Percentiles rank a stretch among this genome's conserved stretches.
phyloP scores from a whole-genome alignment of 2,888 invertebrate genomes.

The Bembecia ichneumoniformis region DNA sequence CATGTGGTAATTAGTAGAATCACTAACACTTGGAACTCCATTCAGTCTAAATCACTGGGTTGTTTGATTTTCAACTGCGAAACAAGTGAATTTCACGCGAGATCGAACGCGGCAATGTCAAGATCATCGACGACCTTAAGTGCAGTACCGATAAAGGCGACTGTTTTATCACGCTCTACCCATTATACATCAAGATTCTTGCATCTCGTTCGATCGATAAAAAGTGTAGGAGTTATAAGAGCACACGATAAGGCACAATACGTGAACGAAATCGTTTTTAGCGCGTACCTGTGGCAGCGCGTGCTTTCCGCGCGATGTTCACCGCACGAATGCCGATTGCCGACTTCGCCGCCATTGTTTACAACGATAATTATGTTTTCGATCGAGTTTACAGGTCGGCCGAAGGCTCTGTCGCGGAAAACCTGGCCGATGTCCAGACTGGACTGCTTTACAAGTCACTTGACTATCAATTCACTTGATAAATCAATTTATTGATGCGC shows the following conservation, averaged over 20 bases:
- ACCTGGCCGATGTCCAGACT: constrained; percentile 38
- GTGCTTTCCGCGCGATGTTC: constrained; percentile 53
- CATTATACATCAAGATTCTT: constrained; percentile 33
- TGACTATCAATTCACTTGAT: background rate
- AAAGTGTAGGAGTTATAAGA: constrained; percentile 18
- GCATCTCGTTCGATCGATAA: constrained; percentile 36
- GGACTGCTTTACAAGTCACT: constrained; percentile 2
- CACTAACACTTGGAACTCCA: constrained; percentile 43
- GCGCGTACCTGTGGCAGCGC: constrained; percentile 29
- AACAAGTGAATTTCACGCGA: constrained; percentile 13
- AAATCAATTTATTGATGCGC: too few species aligned
- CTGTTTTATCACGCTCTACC: constrained; percentile 24
- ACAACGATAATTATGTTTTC: constrained; percentile 65
- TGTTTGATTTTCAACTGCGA: constrained; percentile 1
- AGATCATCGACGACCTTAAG: constrained; percentile 35
- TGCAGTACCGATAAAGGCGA: constrained; percentile 23
- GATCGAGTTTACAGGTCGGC: constrained; percentile 61
- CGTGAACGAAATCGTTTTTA: constrained; percentile 39
- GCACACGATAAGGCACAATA: constrained; percentile 51
- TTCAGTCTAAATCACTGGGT: constrained; percentile 18
- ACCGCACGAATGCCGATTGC: constrained; percentile 67
- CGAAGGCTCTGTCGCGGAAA: constrained; percentile 59
- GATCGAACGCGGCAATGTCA: constrained; percentile 38
- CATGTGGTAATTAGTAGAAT: constrained; percentile 28
- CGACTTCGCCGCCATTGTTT: constrained; percentile 57